Evolutionary conservation across 2,113 vertebrate genomes (phyloP).

Genomic region (Sitta europaea): DNA sequence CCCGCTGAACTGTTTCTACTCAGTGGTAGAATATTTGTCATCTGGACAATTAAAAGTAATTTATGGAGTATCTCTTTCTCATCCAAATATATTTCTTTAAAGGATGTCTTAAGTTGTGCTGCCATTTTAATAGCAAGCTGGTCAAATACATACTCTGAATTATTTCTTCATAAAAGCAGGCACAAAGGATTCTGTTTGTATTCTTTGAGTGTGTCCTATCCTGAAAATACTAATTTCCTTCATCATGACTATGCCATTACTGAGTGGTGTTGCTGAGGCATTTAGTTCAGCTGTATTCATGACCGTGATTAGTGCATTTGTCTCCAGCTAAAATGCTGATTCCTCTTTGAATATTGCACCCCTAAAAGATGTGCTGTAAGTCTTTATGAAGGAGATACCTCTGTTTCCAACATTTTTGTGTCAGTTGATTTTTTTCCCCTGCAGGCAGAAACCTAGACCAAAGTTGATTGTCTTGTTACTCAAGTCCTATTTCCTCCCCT

Average conservation of each 20-base stretch:
- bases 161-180: not conserved
- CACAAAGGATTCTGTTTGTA: slow-evolving; percentile 37
- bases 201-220: not conserved
- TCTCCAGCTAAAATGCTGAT: slow-evolving; percentile 53
- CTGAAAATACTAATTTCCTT: slow-evolving; percentile 38
- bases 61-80: not conserved
- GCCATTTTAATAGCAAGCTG: slow-evolving; percentile 3
- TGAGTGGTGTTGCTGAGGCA: slow-evolving; percentile 41
- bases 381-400: not conserved
- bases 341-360: not conserved
- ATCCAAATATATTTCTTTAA: not conserved
- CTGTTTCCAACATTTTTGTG: not conserved
- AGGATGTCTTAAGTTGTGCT: not conserved
- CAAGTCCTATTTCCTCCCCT: not conserved
- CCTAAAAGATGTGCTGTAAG: not conserved
- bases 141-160: slow-evolving; percentile 7
- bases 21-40: not conserved
- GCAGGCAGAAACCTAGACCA: not conserved
- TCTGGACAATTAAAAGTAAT: not conserved
- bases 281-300: slow-evolving; percentile 19
- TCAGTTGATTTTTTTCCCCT: not conserved
- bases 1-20: not conserved
- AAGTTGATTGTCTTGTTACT: fast-evolving
- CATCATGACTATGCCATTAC: slow-evolving; percentile 34
- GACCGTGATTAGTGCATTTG: slow-evolving; percentile 15